phyloP scores from a whole-genome alignment of 2,113 vertebrate genomes.

The Cyprinodon variegatus region DNA sequence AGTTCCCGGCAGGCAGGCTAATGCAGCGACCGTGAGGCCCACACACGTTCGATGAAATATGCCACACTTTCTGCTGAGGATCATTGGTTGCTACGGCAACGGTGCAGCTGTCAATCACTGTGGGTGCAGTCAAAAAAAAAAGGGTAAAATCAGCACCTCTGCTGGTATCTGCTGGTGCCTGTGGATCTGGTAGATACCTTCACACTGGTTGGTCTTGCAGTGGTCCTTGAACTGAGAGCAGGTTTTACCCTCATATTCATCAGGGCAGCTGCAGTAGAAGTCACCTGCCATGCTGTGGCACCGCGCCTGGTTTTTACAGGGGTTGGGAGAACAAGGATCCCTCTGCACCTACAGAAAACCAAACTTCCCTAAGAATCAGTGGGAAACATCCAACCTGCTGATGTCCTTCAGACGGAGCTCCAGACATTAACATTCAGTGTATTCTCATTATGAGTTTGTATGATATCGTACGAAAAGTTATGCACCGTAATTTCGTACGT shows the following conservation, averaged over 20 bases:
- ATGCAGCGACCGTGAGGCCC: conserved; percentile 91
- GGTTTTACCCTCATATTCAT: conserved; percentile 90
- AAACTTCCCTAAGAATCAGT: not conserved
- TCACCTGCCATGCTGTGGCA: conserved; percentile 86
- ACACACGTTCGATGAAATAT: conserved; percentile 89
- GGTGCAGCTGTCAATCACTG: conserved; percentile 95
- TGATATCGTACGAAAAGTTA: too few species aligned
- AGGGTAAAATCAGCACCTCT: not conserved
- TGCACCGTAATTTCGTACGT: too few species aligned
- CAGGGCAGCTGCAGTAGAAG: conserved; percentile 91
- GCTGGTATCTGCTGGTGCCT: not conserved
- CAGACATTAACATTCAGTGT: too few species aligned
- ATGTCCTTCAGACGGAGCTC: too few species aligned
- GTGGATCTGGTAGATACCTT: conserved; percentile 77
- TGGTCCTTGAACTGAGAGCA: conserved; percentile 91
- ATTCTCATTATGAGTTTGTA: too few species aligned
- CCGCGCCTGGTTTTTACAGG: conserved; percentile 88
- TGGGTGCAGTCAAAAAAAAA: not conserved
- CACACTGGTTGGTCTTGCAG: conserved; percentile 89
- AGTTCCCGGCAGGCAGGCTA: conserved; percentile 91
- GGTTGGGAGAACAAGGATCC: conserved; percentile 88
- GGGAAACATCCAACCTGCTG: too few species aligned
- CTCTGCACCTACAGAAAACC: conserved; percentile 78
- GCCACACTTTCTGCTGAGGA: conserved; percentile 78
- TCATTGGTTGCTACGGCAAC: conserved; percentile 85